Evolutionary conservation across 1,140 invertebrate species (phyloP).

Genomic region (Atta colombica): DNA sequence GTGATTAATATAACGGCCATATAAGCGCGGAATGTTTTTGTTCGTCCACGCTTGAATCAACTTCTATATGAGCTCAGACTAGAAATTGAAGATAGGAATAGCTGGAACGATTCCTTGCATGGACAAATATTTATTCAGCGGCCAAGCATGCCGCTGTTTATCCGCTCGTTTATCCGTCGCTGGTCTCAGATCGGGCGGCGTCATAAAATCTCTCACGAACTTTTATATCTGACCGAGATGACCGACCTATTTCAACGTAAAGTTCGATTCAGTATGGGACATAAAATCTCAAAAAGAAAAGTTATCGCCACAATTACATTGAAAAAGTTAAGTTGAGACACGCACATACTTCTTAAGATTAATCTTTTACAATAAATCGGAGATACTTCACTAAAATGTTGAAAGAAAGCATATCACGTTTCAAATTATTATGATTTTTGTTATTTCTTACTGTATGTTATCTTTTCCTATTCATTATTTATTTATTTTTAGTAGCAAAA

Average conservation of each 20-base stretch:
- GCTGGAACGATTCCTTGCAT: constrained; percentile 71
- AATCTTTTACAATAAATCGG: not conserved
- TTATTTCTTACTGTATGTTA: not conserved
- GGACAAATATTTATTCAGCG: constrained; percentile 83
- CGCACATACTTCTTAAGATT: not conserved
- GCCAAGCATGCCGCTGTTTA: constrained; percentile 77
- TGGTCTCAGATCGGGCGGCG: constrained; percentile 51
- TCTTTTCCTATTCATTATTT: not conserved
- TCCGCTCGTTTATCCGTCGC: constrained; percentile 80
- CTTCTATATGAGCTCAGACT: constrained; percentile 47
- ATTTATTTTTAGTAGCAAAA: not conserved
- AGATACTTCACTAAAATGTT: not conserved
- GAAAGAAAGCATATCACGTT: not conserved
- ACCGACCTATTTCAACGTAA: not conserved
- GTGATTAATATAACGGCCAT: constrained; percentile 14
- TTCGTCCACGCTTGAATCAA: constrained; percentile 6
- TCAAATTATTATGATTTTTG: not conserved
- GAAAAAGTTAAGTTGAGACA: not conserved
- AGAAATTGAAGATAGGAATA: constrained; percentile 77
- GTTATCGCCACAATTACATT: not conserved
- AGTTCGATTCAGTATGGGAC: constrained; percentile 10
- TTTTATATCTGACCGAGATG: constrained; percentile 39
- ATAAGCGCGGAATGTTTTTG: not conserved
- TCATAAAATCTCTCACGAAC: constrained; percentile 72
- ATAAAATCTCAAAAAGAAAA: constrained; percentile 11